Conservation (phyloP, 2,113 vertebrate species). For the Chionis minor region DNA sequence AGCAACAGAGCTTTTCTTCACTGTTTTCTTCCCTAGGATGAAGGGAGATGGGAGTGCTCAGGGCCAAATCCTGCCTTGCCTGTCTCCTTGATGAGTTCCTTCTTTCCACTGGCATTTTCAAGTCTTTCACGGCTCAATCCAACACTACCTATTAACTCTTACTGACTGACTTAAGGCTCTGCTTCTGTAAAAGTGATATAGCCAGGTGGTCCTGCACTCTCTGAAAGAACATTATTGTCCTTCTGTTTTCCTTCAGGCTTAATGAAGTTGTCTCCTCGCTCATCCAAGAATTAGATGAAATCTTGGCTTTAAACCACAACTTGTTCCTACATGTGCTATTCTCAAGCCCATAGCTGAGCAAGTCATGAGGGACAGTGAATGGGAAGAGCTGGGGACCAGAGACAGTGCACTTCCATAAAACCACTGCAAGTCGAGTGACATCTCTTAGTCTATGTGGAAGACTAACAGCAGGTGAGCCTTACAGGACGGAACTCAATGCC, state of each 20-base stretch:
- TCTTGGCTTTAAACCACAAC: background rate
- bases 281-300: background rate
- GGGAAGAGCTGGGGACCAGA: background rate
- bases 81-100: background rate
- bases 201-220: background rate
- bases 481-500: background rate
- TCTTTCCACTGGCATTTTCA: background rate
- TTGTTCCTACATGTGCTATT: background rate
- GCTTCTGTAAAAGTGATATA: background rate
- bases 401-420: fast-evolving
- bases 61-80: background rate
- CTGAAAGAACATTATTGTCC: background rate
- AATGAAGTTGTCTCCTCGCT: background rate
- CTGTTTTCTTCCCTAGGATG: background rate
- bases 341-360: background rate
- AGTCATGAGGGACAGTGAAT: fast-evolving
- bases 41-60: background rate
- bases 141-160: background rate
- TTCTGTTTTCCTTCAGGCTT: background rate
- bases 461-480: background rate
- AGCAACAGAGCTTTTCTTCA: background rate
- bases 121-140: background rate
- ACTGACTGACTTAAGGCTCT: background rate
- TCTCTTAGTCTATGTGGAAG: background rate
- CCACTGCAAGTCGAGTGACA: background rate